Percentiles rank a stretch among this genome's conserved stretches.
phyloP scores from a whole-genome alignment of 2,888 invertebrate species.

The Congeria kusceri region DNA sequence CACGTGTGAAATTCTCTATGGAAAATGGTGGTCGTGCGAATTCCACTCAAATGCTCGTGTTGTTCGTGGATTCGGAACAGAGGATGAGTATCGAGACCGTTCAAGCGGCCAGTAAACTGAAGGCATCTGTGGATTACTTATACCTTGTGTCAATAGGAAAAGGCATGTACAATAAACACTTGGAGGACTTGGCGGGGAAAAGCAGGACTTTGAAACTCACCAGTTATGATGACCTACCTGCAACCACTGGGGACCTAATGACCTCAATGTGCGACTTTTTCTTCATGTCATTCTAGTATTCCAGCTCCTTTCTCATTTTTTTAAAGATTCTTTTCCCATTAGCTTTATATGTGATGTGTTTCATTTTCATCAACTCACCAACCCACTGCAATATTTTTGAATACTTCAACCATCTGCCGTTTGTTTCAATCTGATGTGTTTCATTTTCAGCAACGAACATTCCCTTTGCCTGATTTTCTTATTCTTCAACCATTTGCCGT shows the following conservation, averaged over 20 bases:
- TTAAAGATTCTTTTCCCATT: too few species aligned
- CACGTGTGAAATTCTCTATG: slow-evolving; percentile 38
- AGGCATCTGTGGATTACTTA: slow-evolving; percentile 53
- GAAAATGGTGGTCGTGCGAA: slow-evolving; percentile 60
- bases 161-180: slow-evolving; percentile 37
- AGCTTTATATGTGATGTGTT: too few species aligned
- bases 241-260: slow-evolving; percentile 48
- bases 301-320: too few species aligned
- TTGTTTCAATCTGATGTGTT: too few species aligned
- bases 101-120: slow-evolving; percentile 37
- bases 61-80: slow-evolving; percentile 59
- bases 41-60: slow-evolving; percentile 59
- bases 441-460: too few species aligned
- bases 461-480: too few species aligned
- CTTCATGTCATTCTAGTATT: slow-evolving; percentile 22
- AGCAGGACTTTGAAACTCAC: slow-evolving; percentile 48
- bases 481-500: too few species aligned
- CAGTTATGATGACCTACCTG: slow-evolving; percentile 45
- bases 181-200: slow-evolving; percentile 38
- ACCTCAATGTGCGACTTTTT: slow-evolving; percentile 60
- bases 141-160: slow-evolving; percentile 53
- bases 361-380: too few species aligned
- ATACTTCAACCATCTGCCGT: too few species aligned
- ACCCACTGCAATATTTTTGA: too few species aligned
- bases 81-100: slow-evolving; percentile 51